Evolutionary conservation across 2,113 vertebrate species (phyloP).

Genomic region (Forbesichthys agassizii): DNA sequence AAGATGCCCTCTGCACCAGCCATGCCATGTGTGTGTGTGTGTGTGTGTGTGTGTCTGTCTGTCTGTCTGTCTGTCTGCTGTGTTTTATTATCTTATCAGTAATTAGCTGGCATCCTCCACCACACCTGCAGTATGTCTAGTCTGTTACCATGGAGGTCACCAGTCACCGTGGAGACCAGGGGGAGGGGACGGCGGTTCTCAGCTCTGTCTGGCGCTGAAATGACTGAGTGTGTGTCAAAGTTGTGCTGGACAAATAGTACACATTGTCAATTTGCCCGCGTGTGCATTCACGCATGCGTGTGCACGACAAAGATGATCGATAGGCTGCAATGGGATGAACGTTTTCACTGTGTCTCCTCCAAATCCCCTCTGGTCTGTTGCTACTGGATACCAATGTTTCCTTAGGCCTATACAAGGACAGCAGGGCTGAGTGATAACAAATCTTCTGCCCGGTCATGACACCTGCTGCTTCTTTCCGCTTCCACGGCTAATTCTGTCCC

Average conservation of each 20-base stretch:
- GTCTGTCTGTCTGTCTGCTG: not conserved
- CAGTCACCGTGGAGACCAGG: too few species aligned
- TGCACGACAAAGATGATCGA: slow-evolving; percentile 28
- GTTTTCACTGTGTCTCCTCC: slow-evolving; percentile 32
- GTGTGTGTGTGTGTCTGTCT: not conserved
- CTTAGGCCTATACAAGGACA: slow-evolving; percentile 41
- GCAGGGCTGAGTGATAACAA: slow-evolving; percentile 35
- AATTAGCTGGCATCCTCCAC: not conserved
- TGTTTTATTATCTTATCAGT: not conserved
- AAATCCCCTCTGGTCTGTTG: slow-evolving; percentile 46
- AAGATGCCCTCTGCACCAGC: slow-evolving; percentile 25
- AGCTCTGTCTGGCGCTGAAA: too few species aligned
- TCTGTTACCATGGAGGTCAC: too few species aligned
- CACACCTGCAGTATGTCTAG: too few species aligned
- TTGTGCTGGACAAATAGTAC: too few species aligned
- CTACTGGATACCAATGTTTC: slow-evolving; percentile 61
- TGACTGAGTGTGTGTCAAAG: not conserved
- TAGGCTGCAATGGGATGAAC: slow-evolving; percentile 33
- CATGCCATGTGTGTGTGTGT: not conserved
- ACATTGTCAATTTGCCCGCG: not conserved
- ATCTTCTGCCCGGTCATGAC: slow-evolving; percentile 19
- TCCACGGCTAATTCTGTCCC: too few species aligned
- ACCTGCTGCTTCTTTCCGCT: slow-evolving; percentile 45
- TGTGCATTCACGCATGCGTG: not conserved
- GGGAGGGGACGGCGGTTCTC: too few species aligned